Evolutionary conservation across 2,888 invertebrate genomes (phyloP), one percentile per base, ranked within the genome.

Genomic region (Lymantria monacha): DNA sequence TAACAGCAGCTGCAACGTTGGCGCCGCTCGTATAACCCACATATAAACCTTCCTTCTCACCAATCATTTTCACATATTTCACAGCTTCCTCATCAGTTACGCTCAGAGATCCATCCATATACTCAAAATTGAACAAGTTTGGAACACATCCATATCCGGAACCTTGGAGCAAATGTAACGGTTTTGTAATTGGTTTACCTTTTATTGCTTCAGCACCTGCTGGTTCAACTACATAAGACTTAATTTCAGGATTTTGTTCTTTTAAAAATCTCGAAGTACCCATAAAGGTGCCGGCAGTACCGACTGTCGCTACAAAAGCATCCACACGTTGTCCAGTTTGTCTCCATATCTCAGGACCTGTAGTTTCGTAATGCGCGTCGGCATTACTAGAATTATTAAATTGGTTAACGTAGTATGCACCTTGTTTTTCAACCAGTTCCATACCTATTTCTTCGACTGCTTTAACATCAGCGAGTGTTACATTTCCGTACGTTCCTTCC

Each of bases 21-120:
- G 89, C 90, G 0, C 82, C 91, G 48, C 89, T 89, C 7, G 91
- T 90, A 61, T 87, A 91, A 7, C 90, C 90, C 33, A 89, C 86
- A 57, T 79, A 91, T 52, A 91, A 52, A 12, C 90, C 90, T 58
- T 91, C 90, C 59, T 85, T 86, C 53, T 78, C 71, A 9, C 90
- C 90, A 9, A 91, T 70, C 46, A 84, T 66, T 11, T 79, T 66
- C 73, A 77, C 83, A 55, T 86, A 91, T 36, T 78, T 64, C 22
- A 79, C 64, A 1, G 83, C 70, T 53, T 91, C 91, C 47, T 88
- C 88, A 48, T 91, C 91, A 30, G 81, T 79, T 22, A 90, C 83
- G 43, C 77, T 72, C 9, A 91, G 36, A 0, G 89, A 85, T 0
- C 80, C 88, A 53, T 90, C 87, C 82, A 89, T 79, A 30, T 72